These are phyloP conservation scores for Gandaritis pyraliata DNA, from an alignment of 2,888 invertebrate genomes.

Conservation along the genomic window DNA sequence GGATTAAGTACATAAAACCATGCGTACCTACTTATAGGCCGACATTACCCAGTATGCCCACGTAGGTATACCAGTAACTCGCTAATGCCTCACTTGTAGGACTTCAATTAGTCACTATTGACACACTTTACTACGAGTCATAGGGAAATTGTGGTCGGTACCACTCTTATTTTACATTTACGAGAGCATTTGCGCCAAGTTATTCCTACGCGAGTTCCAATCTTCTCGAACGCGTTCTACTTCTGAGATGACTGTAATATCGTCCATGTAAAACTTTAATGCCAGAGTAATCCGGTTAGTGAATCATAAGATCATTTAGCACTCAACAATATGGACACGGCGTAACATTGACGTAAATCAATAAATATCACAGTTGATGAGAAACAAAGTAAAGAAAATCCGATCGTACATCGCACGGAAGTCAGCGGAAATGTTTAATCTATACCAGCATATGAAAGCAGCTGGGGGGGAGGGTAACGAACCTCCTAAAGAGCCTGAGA, in stretches of 20 bases:
- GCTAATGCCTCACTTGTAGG: conserved; percentile 67
- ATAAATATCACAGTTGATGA: conserved; percentile 51
- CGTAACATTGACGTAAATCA: conserved; percentile 7
- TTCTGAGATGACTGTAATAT: conserved; percentile 1
- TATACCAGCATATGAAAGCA: conserved; percentile 87
- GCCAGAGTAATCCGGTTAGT: conserved; percentile 6
- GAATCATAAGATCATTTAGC: neutral
- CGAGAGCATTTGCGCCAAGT: conserved; percentile 19
- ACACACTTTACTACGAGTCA: conserved; percentile 63
- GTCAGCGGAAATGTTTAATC: conserved; percentile 87
- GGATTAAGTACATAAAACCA: conserved; percentile 61
- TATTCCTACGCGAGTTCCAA: conserved; percentile 6
- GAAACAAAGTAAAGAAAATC: conserved; percentile 51
- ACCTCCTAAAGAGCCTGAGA: conserved; percentile 82
- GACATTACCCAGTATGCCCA: conserved; percentile 38
- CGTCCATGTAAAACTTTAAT: neutral
- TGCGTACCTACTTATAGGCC: conserved; percentile 39
- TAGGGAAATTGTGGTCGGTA: conserved; percentile 47
- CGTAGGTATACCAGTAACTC: conserved; percentile 50
- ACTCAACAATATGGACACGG: neutral
- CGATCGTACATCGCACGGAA: conserved; percentile 49
- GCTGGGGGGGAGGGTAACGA: conserved; percentile 81
- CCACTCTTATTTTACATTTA: conserved; percentile 41
- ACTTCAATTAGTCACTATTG: conserved; percentile 76
- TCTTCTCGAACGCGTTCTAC: neutral